Evolutionary conservation across 2,888 invertebrate species (phyloP).

Genomic region (Cataglyphis rosenhaueri): DNA sequence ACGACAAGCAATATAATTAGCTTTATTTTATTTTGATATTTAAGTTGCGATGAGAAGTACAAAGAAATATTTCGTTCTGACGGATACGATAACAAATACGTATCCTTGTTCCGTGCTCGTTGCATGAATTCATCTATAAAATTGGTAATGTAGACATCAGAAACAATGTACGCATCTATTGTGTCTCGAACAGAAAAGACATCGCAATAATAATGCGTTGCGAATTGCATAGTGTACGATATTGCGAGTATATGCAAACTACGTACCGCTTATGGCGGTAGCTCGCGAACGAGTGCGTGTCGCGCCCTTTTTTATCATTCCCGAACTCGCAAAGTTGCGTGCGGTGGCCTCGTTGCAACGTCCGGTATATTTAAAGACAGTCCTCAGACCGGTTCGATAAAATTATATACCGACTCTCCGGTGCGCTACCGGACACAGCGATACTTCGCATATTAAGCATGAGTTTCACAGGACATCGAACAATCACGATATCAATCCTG

Average conservation of each 20-base stretch:
- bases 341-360: constrained; percentile 14
- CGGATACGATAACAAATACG: not conserved
- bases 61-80: not conserved
- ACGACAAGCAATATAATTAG: constrained; percentile 2
- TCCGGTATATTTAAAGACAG: constrained; percentile 19
- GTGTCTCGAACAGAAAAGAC: not conserved
- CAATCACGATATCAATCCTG: constrained; percentile 14
- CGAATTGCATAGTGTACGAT: constrained; percentile 21
- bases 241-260: constrained; percentile 10
- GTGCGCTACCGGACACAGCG: not conserved
- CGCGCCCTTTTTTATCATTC: constrained; percentile 33
- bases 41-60: not conserved
- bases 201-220: not conserved
- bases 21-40: constrained; percentile 4
- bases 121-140: constrained; percentile 14
- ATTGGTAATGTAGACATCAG: constrained; percentile 5
- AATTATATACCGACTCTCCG: constrained; percentile 22
- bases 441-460: constrained; percentile 30
- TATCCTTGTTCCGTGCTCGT: not conserved
- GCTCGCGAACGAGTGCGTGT: constrained; percentile 24
- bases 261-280: not conserved
- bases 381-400: not conserved
- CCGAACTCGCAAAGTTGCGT: constrained; percentile 27
- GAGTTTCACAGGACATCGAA: constrained; percentile 40
- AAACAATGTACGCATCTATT: constrained; percentile 8